These are phyloP conservation scores for Galeopterus variegatus DNA, from an alignment of 2,113 vertebrate species.

Conservation along the genomic window DNA sequence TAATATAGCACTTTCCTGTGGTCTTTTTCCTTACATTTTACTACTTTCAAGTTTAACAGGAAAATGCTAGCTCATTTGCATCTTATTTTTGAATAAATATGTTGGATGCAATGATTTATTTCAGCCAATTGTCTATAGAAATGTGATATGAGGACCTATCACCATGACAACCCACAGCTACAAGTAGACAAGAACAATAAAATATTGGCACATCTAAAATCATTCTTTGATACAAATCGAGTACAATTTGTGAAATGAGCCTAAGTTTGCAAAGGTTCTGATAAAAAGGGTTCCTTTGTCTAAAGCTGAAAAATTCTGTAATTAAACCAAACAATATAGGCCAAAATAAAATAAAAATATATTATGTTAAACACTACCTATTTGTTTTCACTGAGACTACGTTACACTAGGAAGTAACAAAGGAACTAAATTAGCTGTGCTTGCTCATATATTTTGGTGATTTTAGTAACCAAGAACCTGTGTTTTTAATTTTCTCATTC, in stretches of 20 bases:
- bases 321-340: slow-evolving; percentile 10
- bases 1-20: slow-evolving; percentile 6
- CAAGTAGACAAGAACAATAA: slow-evolving; percentile 69
- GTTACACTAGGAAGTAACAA: not conserved
- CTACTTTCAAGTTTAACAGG: slow-evolving; percentile 7
- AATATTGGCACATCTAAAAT: slow-evolving; percentile 77
- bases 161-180: slow-evolving; percentile 76
- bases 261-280: slow-evolving; percentile 60
- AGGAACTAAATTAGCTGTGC: slow-evolving; percentile 2
- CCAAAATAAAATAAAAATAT: slow-evolving; percentile 53
- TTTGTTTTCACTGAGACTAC: not conserved
- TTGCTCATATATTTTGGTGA: slow-evolving; percentile 3
- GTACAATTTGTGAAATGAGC: slow-evolving; percentile 43
- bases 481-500: slow-evolving; percentile 1
- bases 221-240: slow-evolving; percentile 55
- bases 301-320: slow-evolving; percentile 57
- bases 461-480: not conserved
- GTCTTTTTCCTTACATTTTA: slow-evolving; percentile 24
- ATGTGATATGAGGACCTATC: slow-evolving; percentile 65
- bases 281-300: not conserved
- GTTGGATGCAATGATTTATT: slow-evolving; percentile 70
- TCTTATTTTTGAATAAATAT: slow-evolving; percentile 72
- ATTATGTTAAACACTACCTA: slow-evolving; percentile 1
- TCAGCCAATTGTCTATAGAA: slow-evolving; percentile 74
- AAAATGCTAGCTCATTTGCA: slow-evolving; percentile 60